Conservation (phyloP, 1,140 invertebrate species). For the Rhyacophila brunnea region DNA sequence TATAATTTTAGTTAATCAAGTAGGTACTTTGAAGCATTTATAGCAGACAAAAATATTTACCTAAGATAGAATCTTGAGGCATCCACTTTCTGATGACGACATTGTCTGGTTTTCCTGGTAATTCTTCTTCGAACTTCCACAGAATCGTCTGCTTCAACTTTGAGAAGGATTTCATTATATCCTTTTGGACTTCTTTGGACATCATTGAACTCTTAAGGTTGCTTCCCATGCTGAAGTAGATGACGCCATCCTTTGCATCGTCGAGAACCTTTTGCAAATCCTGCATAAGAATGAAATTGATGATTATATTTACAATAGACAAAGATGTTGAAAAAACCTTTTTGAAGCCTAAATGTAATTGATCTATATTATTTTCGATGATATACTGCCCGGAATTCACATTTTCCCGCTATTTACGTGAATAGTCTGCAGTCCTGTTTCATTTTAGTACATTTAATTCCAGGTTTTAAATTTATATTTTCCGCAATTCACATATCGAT, state of each 20-base stretch:
- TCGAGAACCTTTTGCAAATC: conserved; percentile 57
- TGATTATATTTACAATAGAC: too few species aligned
- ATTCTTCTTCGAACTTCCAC: conserved; percentile 66
- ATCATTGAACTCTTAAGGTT: conserved; percentile 54
- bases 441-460: too few species aligned
- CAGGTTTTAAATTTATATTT: too few species aligned
- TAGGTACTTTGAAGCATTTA: too few species aligned
- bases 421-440: too few species aligned
- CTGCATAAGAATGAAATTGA: conserved; percentile 35
- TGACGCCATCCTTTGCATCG: conserved; percentile 55
- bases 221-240: conserved; percentile 66
- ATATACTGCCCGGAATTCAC: too few species aligned
- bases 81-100: conserved; percentile 66
- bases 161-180: conserved; percentile 54
- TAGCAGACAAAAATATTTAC: conserved; percentile 8
- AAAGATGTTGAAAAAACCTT: too few species aligned
- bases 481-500: too few species aligned
- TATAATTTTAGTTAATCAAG: too few species aligned
- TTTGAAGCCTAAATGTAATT: too few species aligned
- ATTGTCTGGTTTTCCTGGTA: conserved; percentile 57
- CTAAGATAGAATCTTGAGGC: conserved; percentile 67
- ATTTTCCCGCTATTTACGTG: too few species aligned
- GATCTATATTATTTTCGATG: too few species aligned
- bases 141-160: conserved; percentile 60
- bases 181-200: conserved; percentile 44